Evolutionary conservation across 2,113 vertebrate species (phyloP), one percentile per base, ranked within the genome.

Genomic region (Haemorhous mexicanus): DNA sequence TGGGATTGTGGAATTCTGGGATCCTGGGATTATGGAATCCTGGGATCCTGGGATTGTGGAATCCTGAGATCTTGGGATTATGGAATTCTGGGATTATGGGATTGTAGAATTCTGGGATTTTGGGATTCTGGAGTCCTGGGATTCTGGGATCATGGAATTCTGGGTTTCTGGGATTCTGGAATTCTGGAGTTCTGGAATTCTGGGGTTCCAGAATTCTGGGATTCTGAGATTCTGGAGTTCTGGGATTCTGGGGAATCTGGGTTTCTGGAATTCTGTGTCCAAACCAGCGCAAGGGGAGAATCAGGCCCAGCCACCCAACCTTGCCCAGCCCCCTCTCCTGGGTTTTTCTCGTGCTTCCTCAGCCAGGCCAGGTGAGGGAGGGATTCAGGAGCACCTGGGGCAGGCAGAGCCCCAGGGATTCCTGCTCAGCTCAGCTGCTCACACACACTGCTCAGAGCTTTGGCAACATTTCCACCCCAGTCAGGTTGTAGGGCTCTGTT

Each of bases 1-100:
- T 44, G n/a, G 15, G 0, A 20, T 28, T 28, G 4, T 50, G 49
- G 3, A 0, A 11, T 64, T 4, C 5, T 24, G 16, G 8, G 0
- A 7, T 21, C 3, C 32, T 66, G 14, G 32, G 2, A 13, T 28
- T 8, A 17, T 33, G 13, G 7, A 1, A 6, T 32, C 16, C 19
- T 16, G 30, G 10, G 2, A 2, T 6, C 16, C 10, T 8, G 24
- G 24, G 2, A 5, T 46, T 46, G 18, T 46, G 44, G 20, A 10
- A 30, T 32, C 7, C 9, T 32, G 20, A 41, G 1, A 15, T 28
- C 21, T 15, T 17, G 63, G 7, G 11, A 13, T 55, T 3, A n/a
- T 13, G 24, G 24, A 3, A 13, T 27, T 39, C 8, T 19, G 11
- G 24, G 4, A 8, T 13, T 7, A 14, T 49, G 24, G 63, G 9